A percentile compares a stretch with the other conserved stretches of the same genome.
Conservation (phyloP, 2,888 invertebrate species). For the Tenthredo scrophulariae region DNA sequence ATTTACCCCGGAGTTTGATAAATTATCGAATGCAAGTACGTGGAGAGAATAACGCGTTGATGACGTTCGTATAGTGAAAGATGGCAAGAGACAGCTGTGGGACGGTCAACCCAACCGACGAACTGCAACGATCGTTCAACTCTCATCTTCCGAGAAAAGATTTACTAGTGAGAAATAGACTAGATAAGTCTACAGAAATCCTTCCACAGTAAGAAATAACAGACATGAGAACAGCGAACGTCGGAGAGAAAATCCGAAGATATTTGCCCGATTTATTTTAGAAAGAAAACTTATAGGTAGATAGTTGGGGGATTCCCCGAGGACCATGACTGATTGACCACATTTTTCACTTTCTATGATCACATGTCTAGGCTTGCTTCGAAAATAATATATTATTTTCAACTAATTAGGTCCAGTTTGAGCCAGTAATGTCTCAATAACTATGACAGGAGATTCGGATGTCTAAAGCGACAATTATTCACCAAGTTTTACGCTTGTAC, state of each 20-base stretch:
- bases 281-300: neutral
- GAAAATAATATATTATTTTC: neutral
- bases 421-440: neutral
- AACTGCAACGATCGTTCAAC: conserved; percentile 57
- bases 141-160: conserved; percentile 50
- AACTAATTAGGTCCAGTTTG: neutral
- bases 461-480: neutral
- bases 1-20: neutral
- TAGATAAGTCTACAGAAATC: conserved; percentile 10
- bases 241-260: neutral
- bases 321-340: neutral
- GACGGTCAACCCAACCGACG: conserved; percentile 53
- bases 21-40: neutral
- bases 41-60: neutral
- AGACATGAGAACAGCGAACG: neutral
- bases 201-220: neutral
- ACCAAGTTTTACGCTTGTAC: neutral
- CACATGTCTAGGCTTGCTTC: neutral
- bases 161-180: conserved; percentile 51
- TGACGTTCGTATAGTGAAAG: neutral
- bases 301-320: neutral
- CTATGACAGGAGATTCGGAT: neutral
- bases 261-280: neutral
- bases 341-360: neutral
- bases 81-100: conserved; percentile 57